Conservation (phyloP, 2,797 vertebrate species). For the Miopithecus talapoin region DNA sequence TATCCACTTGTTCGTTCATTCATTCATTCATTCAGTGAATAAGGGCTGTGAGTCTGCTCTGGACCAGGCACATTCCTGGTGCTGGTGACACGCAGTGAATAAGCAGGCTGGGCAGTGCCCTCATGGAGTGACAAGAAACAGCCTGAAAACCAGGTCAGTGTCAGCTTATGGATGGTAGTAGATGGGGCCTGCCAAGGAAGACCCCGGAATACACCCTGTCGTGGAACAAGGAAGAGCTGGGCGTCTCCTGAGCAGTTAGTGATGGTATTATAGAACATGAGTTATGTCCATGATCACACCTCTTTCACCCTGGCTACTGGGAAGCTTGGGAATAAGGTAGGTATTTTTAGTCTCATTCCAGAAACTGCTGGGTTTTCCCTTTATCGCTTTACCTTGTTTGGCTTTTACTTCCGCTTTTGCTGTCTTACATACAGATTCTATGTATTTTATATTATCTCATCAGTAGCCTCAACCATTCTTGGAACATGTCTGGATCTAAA, state of each 20-base stretch:
- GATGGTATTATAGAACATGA: not conserved
- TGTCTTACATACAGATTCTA: not conserved
- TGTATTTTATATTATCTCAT: not conserved
- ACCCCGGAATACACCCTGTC: not conserved
- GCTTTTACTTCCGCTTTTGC: not conserved
- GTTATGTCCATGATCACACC: not conserved
- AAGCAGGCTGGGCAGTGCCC: not conserved
- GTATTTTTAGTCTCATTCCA: not conserved
- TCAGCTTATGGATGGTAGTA: not conserved
- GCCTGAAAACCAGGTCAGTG: not conserved
- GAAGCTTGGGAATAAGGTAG: not conserved
- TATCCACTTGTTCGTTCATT: not conserved
- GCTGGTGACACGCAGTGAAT: not conserved
- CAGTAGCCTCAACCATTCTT: not conserved
- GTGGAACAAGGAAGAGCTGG: not conserved
- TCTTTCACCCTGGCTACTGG: not conserved
- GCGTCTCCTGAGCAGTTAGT: not conserved
- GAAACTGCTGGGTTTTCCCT: no score
- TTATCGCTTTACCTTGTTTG: not conserved
- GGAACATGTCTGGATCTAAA: not conserved
- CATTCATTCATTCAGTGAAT: not conserved
- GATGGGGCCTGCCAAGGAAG: not conserved
- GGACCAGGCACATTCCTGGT: not conserved
- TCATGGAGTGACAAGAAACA: not conserved
- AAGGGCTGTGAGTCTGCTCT: not conserved